Percentiles rank a stretch among this genome's conserved stretches.
Conservation (phyloP, 2,888 invertebrate genomes). For the Meiosimyza platycephala region DNA sequence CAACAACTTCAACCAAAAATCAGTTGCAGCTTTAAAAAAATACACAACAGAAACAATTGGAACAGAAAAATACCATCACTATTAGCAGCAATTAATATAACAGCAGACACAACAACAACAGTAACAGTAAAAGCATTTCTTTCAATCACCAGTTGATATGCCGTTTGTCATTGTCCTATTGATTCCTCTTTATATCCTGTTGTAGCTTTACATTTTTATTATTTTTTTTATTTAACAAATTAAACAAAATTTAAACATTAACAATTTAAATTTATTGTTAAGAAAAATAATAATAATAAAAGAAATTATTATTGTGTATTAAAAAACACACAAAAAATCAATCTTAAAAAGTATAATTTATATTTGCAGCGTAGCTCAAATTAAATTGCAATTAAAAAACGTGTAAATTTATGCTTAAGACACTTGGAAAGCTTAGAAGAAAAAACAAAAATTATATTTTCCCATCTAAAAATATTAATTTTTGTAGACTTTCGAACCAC, state of each 20-base stretch:
- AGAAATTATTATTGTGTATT: constrained; percentile 24
- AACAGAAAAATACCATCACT: constrained; percentile 11
- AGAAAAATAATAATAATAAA: constrained; percentile 41
- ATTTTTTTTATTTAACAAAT: constrained; percentile 30
- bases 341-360: constrained; percentile 51
- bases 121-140: constrained; percentile 11
- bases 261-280: constrained; percentile 44
- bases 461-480: no score
- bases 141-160: not conserved
- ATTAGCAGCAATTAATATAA: constrained; percentile 17
- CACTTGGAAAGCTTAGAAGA: no score
- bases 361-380: constrained; percentile 46
- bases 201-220: constrained; percentile 31
- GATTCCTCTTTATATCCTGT: constrained; percentile 24
- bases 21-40: constrained; percentile 37
- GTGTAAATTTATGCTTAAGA: no score
- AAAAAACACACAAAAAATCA: constrained; percentile 40
- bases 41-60: constrained; percentile 22
- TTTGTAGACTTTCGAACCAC: no score
- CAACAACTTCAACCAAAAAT: constrained; percentile 35
- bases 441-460: no score
- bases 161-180: constrained; percentile 26
- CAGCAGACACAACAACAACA: constrained; percentile 26
- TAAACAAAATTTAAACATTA: constrained; percentile 35
- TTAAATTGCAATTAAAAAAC: constrained; percentile 45